Percentiles rank a stretch among this genome's conserved stretches.
Conservation (phyloP, 2,888 invertebrate genomes). For the Epinotia brunnichana region DNA sequence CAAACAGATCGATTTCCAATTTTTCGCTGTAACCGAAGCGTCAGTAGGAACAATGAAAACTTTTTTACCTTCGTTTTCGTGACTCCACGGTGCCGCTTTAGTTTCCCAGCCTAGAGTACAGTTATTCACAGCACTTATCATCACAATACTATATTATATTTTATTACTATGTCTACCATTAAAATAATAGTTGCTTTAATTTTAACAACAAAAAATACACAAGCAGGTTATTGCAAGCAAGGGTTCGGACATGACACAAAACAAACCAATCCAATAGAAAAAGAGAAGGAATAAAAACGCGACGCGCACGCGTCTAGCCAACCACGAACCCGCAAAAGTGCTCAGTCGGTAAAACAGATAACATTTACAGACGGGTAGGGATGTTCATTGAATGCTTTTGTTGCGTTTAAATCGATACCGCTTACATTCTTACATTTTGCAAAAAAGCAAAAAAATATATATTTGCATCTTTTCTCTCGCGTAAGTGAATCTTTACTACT, state of each 20-base stretch:
- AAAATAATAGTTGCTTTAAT: slow-evolving; percentile 66
- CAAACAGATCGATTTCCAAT: slow-evolving; percentile 61
- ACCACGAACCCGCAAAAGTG: slow-evolving; percentile 43
- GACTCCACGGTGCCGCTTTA: slow-evolving; percentile 85
- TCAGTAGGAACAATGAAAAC: slow-evolving; percentile 73
- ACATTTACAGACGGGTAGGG: slow-evolving; percentile 37
- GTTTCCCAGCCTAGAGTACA: slow-evolving; percentile 81
- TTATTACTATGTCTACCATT: slow-evolving; percentile 73
- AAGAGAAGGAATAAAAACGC: slow-evolving; percentile 70
- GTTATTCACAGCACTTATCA: slow-evolving; percentile 83
- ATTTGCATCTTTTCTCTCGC: neutral
- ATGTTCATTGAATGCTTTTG: slow-evolving; percentile 30
- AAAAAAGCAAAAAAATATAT: neutral
- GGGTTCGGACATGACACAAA: slow-evolving; percentile 78
- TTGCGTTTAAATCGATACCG: slow-evolving; percentile 33
- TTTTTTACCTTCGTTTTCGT: slow-evolving; percentile 84
- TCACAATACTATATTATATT: slow-evolving; percentile 78
- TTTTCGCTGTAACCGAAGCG: slow-evolving; percentile 61
- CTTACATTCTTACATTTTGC: neutral
- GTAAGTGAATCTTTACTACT: neutral
- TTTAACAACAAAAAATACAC: slow-evolving; percentile 75
- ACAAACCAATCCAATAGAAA: slow-evolving; percentile 82
- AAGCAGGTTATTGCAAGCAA: slow-evolving; percentile 74
- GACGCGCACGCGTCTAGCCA: slow-evolving; percentile 76
- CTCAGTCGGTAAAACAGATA: slow-evolving; percentile 70